Evolutionary conservation across 35 echinoderm and acorn worm species (phyloP).

Genomic region (Holothuria glaberrima): DNA sequence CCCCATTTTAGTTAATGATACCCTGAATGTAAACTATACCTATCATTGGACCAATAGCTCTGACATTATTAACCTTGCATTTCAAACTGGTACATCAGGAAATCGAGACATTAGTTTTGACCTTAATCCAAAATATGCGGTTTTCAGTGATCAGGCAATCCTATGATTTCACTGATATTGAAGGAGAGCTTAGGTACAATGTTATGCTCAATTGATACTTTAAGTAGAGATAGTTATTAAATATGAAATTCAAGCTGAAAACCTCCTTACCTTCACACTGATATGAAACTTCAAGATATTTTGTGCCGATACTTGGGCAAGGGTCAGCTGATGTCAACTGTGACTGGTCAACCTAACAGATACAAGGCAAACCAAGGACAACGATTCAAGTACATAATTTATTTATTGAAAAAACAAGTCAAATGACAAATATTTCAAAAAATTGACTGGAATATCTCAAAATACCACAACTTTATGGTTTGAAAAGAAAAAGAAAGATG

Average conservation of each 20-base stretch:
- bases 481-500: too few relatives aligned
- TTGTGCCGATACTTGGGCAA: constrained; percentile 64
- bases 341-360: constrained; percentile 58
- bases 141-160: background rate
- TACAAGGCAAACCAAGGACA: background rate
- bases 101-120: background rate
- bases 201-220: too few relatives aligned
- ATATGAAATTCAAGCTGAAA: too few relatives aligned
- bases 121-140: background rate
- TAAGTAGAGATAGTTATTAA: too few relatives aligned
- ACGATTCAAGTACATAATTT: too few relatives aligned
- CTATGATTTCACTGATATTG: too few relatives aligned
- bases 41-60: background rate
- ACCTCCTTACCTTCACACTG: constrained; percentile 69
- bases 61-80: background rate
- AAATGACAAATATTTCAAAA: too few relatives aligned
- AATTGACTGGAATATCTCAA: too few relatives aligned
- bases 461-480: too few relatives aligned
- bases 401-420: too few relatives aligned
- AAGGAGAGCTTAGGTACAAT: too few relatives aligned
- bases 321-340: constrained; percentile 63
- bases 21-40: background rate
- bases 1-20: background rate
- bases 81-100: too few relatives aligned
- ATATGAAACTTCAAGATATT: constrained; percentile 84